These are phyloP conservation scores for Aquatica leii DNA, from an alignment of 2,888 invertebrate genomes.

Conservation along the genomic window DNA sequence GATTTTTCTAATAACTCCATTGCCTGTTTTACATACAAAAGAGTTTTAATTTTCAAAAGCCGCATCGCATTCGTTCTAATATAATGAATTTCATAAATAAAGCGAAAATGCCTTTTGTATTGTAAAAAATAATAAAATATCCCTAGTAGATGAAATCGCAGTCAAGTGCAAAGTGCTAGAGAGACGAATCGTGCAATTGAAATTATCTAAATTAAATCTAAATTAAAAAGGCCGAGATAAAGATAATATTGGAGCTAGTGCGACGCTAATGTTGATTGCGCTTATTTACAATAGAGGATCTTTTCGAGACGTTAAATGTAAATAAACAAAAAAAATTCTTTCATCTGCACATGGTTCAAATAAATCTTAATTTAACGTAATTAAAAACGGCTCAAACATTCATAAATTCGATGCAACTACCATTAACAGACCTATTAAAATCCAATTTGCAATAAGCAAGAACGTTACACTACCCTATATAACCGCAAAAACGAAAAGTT, in stretches of 20 bases:
- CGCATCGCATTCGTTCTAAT: too few species aligned
- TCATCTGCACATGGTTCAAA: slow-evolving; percentile 17
- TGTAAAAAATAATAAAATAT: neutral
- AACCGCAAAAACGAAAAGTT: slow-evolving; percentile 12
- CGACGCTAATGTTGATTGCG: slow-evolving; percentile 7
- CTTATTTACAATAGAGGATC: neutral
- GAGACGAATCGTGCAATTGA: slow-evolving; percentile 15
- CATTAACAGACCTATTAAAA: slow-evolving; percentile 20
- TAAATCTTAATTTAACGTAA: slow-evolving; percentile 25
- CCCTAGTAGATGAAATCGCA: neutral
- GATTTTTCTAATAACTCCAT: too few species aligned
- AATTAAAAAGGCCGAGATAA: slow-evolving; percentile 19
- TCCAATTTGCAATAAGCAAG: slow-evolving; percentile 19
- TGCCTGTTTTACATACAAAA: too few species aligned
- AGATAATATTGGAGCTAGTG: slow-evolving; percentile 10
- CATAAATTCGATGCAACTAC: slow-evolving; percentile 21
- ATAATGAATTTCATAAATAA: too few species aligned
- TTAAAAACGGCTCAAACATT: slow-evolving; percentile 29
- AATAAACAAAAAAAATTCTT: neutral
- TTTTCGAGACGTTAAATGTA: neutral
- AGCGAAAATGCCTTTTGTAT: neutral
- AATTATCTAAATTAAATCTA: slow-evolving; percentile 25
- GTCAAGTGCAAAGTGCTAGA: slow-evolving; percentile 7
- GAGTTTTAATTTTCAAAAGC: too few species aligned
- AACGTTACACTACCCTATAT: slow-evolving; percentile 13